Base-by-base conservation (phyloP, 1,140 invertebrate species). In the Phortica variegata region DNA sequence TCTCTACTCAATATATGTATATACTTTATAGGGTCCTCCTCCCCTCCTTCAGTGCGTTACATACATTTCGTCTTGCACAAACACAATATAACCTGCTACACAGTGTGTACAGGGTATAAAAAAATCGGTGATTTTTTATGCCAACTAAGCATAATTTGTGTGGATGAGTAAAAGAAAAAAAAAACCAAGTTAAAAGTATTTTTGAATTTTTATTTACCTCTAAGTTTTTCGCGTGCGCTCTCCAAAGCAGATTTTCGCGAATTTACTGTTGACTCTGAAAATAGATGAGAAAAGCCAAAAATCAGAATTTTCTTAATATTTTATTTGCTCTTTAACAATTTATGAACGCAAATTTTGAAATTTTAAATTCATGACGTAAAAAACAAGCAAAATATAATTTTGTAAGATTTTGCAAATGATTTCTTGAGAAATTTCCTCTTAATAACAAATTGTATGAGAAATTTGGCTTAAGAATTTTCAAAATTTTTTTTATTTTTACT, bases 231-330 rank as follows among this genome's bases (percentile, higher is more conserved):
- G 23, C 66, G 66, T 15, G 62, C 50, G 29, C 55, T 47, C 39
- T 71, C 66, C 49, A 71, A 46, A 31, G 60, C 49, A 51, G 56
- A 66, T 34, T 71, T 71, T 19, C 66, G 62, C 26, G 66, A 71
- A 55, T 71, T 71, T 20, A 71, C 66, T 17, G 66, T 63, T 31
- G 66, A 56, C 57, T 71, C 66, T 71, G 48, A 18, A 42, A 43
- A 57, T n/a, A 10, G 23, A 17, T 42, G 43, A 18, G n/a, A 36
- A 29, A 34, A 42, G 6, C 23, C 36, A 36, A 9, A 38, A 44
- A 1, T 9, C 18, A 31, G n/a, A 31, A 39, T 5, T 44, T 26
- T 38, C 39, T 50, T 51, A 15, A 39, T 34, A 42, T 47, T 29
- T 36, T 47, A 19, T 26, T 10, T 32, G 16, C 15, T 38, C 7